Evolutionary conservation across 2,113 vertebrate species (phyloP).

Genomic region (Leptosomus discolor): DNA sequence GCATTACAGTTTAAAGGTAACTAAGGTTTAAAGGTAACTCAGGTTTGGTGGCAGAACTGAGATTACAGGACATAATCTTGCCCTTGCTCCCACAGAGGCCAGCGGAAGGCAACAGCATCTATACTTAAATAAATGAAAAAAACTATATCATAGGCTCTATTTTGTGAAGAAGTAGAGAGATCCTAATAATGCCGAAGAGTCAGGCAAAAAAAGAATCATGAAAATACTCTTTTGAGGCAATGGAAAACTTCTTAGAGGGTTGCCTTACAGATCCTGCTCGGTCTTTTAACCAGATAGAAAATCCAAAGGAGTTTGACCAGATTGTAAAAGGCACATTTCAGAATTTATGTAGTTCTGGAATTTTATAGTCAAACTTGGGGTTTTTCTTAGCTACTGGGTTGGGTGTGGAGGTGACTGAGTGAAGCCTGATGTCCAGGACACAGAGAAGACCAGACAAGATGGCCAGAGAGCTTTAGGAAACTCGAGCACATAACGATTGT

Average conservation of each 20-base stretch:
- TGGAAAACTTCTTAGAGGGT: not conserved
- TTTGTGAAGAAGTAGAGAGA: not conserved
- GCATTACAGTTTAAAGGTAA: not conserved
- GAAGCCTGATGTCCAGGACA: not conserved
- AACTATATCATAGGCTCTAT: not conserved
- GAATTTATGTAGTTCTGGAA: not conserved
- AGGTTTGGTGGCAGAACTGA: not conserved
- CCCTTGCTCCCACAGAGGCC: not conserved
- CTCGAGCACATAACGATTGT: accelerated
- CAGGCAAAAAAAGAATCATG: not conserved
- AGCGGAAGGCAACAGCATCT: not conserved
- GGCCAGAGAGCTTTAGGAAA: not conserved
- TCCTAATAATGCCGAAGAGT: not conserved
- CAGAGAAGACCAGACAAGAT: accelerated
- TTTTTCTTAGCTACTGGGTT: not conserved
- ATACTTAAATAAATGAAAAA: not conserved
- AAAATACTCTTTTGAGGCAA: not conserved
- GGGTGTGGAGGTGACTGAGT: not conserved
- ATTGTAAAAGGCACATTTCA: not conserved
- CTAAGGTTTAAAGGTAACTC: no score
- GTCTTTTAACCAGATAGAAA: not conserved
- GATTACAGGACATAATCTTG: not conserved
- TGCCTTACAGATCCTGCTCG: not conserved
- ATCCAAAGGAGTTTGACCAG: not conserved
- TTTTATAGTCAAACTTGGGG: not conserved